These are phyloP conservation scores for Rallus crepitans DNA, from an alignment of 2,797 vertebrate species.

Conservation along the genomic window DNA sequence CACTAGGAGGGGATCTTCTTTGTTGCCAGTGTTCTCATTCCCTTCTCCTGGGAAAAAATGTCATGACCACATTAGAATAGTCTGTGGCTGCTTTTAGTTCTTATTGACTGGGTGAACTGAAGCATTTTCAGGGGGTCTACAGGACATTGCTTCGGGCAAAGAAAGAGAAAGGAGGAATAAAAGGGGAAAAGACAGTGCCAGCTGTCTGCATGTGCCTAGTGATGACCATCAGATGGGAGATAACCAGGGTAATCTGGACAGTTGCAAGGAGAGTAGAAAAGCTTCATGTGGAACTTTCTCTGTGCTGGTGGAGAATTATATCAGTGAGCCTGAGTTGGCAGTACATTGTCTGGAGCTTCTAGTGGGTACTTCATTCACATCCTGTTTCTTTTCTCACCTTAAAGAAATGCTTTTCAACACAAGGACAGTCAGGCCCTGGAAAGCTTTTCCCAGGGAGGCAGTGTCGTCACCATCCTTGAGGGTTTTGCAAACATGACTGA, in stretches of 20 bases:
- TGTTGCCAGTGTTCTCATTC: neutral
- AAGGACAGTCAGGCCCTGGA: neutral
- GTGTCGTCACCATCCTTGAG: neutral
- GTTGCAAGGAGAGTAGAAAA: neutral
- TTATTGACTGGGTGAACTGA: neutral
- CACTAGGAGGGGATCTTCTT: neutral
- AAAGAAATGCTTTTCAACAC: neutral
- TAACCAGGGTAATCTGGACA: neutral
- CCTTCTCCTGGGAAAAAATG: neutral
- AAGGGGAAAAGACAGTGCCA: neutral
- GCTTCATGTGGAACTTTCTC: neutral
- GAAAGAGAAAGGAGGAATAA: neutral
- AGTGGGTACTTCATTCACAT: neutral
- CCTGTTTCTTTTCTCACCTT: neutral
- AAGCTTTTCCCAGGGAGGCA: neutral
- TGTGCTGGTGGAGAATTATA: neutral
- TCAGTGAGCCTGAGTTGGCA: neutral
- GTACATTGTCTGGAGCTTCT: neutral
- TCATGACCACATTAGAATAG: neutral
- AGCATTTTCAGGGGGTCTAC: neutral
- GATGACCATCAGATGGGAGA: neutral
- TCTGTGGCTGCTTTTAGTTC: neutral
- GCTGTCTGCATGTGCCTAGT: neutral
- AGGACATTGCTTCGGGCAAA: neutral
- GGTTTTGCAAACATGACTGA: neutral